Conservation (phyloP, 2,888 invertebrate genomes). For the Agonopterix heracliana region DNA sequence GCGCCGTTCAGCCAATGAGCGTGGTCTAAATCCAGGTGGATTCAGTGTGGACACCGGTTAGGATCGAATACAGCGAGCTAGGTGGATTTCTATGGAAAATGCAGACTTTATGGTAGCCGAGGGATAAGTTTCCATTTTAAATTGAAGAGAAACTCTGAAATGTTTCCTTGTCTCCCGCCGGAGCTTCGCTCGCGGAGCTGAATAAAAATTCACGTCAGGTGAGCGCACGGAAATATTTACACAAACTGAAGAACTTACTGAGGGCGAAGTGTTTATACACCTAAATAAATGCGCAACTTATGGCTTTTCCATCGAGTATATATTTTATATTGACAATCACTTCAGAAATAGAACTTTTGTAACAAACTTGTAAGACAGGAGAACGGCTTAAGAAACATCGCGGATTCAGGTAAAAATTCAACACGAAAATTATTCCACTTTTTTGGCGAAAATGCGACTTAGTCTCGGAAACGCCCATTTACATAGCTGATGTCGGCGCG, state of each 20-base stretch:
- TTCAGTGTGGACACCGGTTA: constrained; percentile 67
- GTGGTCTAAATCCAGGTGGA: constrained; percentile 64
- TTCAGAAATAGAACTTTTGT: constrained; percentile 2
- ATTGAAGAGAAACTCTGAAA: constrained; percentile 71
- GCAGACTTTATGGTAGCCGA: constrained; percentile 71
- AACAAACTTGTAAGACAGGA: constrained; percentile 8
- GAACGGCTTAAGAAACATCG: constrained; percentile 19
- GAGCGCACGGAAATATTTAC: constrained; percentile 61
- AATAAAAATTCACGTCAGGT: constrained; percentile 70
- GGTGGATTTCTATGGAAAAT: constrained; percentile 73
- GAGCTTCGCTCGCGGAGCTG: constrained; percentile 46
- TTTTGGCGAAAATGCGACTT: constrained; percentile 63
- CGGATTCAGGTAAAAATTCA: constrained; percentile 30
- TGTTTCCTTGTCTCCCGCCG: constrained; percentile 65
- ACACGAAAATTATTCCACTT: constrained; percentile 42
- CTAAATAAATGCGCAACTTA: constrained; percentile 37
- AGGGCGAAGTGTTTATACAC: constrained; percentile 36
- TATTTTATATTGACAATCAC: constrained; percentile 7
- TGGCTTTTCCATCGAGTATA: constrained; percentile 4
- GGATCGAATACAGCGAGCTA: constrained; percentile 60
- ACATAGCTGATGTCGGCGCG: constrained; percentile 75
- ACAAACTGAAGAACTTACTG: constrained; percentile 49
- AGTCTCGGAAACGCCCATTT: constrained; percentile 72
- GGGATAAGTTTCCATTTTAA: constrained; percentile 75
- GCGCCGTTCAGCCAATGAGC: constrained; percentile 48